Evolutionary conservation across 2,888 invertebrate genomes (phyloP).

Genomic region (Chrysodeixis includens): DNA sequence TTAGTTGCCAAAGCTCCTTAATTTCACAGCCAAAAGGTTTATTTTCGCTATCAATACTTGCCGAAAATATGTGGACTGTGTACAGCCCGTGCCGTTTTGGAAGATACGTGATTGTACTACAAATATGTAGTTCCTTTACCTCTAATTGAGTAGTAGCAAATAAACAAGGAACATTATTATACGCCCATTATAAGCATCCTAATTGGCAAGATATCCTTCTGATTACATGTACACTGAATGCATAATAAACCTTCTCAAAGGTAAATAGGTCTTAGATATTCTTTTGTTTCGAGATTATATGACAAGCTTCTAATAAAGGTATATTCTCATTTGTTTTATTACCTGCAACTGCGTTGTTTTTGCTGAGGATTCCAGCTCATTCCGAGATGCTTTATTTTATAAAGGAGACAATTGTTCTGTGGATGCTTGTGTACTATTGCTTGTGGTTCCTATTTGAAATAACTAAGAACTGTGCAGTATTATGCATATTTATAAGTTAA

Average conservation of each 20-base stretch:
- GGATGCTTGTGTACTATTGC: not conserved
- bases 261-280: too few species aligned
- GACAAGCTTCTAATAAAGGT: not conserved
- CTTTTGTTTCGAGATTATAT: not conserved
- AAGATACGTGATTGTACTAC: conserved; percentile 37
- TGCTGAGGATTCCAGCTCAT: not conserved
- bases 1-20: not conserved
- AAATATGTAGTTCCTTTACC: conserved; percentile 13
- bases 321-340: conserved; percentile 1
- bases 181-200: conserved; percentile 25
- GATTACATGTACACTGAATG: not conserved
- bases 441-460: not conserved
- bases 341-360: not conserved
- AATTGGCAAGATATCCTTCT: conserved; percentile 21
- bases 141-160: conserved; percentile 32
- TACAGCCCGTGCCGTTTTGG: conserved; percentile 5
- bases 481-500: too few species aligned
- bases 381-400: conserved; percentile 2
- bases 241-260: not conserved
- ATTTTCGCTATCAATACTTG: not conserved
- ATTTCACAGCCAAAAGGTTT: not conserved
- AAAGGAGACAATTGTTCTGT: not conserved
- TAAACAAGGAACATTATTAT: conserved; percentile 9
- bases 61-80: not conserved
- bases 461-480: too few species aligned